Base-by-base conservation (phyloP, 2,888 invertebrate species). In the Tetanocera ferruginea region DNA sequence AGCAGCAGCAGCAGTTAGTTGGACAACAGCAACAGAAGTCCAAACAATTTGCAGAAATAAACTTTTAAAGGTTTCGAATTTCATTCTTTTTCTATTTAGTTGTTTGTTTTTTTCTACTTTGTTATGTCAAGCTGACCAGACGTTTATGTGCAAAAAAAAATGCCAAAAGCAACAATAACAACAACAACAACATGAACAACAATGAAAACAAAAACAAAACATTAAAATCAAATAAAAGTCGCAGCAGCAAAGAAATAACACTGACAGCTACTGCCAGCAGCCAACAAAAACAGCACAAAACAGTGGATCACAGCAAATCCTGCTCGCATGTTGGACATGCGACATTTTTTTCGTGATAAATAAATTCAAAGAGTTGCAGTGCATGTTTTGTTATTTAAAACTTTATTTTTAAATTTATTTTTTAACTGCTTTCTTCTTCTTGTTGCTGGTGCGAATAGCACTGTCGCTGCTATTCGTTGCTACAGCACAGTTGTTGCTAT, bases 291-390 rank as follows among this genome's bases (percentile, higher is more conserved):
- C 52, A 66, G 17, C 51, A 75, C 49, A 62, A 34, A 43, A 66
- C 43, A 37, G 37, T 23, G n/a, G 72, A 57, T 72, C 57, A 74
- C 64, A 74, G 28, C 49, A 74, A 74, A 62, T 64, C 51, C 49
- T 28, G 28, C 49, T n/a, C 23, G 25, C 34, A 57, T 23, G 60
- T 43, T 73, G 73, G 73, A 73, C 73, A 73, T 49, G 73, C 49
- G 74, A 74, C 74, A 62, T 51, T 74, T 74, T 69, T 72, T 51
- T 28, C 55, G 72, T 37, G 57, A 57, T 55, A 57, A 64, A 64
- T 64, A 64, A 43, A 43, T 43, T 14, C 43, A 43, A 43, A 43
- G 43, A 43, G 43, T 43, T 43, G 43, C 11, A 11, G 11, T 43
- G 43, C 11, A 11, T 11, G 43, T 14, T 43, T 43, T 43, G 14